These are phyloP conservation scores for Nycteola revayana DNA, from an alignment of 2,888 invertebrate species.

Conservation along the genomic window DNA sequence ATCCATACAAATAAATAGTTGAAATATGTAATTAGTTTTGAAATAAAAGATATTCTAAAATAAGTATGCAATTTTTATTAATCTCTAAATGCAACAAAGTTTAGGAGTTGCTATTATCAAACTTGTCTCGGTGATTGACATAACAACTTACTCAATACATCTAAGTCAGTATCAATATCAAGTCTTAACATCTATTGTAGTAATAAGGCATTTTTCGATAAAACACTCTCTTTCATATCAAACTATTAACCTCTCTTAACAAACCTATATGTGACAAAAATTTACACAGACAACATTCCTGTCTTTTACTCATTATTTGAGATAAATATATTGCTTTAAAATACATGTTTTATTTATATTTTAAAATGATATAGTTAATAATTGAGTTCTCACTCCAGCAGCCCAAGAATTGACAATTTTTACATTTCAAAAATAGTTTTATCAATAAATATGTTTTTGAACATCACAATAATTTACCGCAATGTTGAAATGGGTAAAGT, in stretches of 20 bases:
- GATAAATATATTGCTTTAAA: constrained; percentile 70
- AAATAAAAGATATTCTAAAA: constrained; percentile 56
- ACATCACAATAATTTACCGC: constrained; percentile 14
- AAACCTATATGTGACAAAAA: constrained; percentile 60
- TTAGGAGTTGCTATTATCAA: constrained; percentile 69
- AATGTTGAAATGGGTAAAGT: constrained; percentile 4
- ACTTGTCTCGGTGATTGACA: constrained; percentile 58
- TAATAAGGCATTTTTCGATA: constrained; percentile 81
- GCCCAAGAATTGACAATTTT: constrained; percentile 70
- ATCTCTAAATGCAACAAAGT: constrained; percentile 81
- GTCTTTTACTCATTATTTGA: constrained; percentile 57
- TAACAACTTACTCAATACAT: constrained; percentile 67
- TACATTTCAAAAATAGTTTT: constrained; percentile 22
- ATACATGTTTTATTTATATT: constrained; percentile 48
- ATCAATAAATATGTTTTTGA: constrained; percentile 15
- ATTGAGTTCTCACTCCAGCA: constrained; percentile 67
- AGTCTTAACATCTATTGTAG: constrained; percentile 78
- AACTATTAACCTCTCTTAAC: constrained; percentile 77
- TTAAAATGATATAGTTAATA: constrained; percentile 65
- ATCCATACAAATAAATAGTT: background rate
- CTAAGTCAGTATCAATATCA: constrained; percentile 79
- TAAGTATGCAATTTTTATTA: constrained; percentile 81
- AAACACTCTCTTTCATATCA: constrained; percentile 77
- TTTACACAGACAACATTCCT: constrained; percentile 60
- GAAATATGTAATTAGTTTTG: constrained; percentile 16